phyloP scores from a whole-genome alignment of 53 echinoderm and acorn worm species.

The Hippasteria phrygiana region DNA sequence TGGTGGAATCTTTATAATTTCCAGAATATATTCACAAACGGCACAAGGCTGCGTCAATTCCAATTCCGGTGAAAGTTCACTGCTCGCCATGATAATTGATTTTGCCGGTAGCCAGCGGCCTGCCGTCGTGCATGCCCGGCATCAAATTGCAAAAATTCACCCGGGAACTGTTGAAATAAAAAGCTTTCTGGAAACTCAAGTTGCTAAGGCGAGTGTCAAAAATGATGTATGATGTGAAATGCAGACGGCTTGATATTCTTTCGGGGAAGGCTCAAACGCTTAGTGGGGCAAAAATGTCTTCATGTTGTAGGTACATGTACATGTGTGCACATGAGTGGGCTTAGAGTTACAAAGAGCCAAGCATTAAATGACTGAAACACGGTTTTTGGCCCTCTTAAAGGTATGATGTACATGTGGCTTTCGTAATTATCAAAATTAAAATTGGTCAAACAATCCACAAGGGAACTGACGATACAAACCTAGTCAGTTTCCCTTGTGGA shows the following conservation, averaged over 20 bases:
- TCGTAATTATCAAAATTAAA: too few species aligned
- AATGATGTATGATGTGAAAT: neutral
- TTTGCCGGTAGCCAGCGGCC: constrained; percentile 31
- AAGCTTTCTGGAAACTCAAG: neutral
- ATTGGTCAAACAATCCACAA: too few species aligned
- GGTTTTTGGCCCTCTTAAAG: neutral
- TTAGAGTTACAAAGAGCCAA: neutral
- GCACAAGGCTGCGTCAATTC: neutral
- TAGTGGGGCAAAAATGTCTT: too few species aligned
- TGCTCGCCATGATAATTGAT: constrained; percentile 36
- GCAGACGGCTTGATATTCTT: neutral
- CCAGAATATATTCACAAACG: neutral
- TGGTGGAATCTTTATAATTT: neutral
- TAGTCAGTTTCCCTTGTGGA: too few species aligned
- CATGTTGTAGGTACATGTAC: neutral
- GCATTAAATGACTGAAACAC: neutral
- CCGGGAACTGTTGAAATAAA: neutral
- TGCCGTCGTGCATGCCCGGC: neutral
- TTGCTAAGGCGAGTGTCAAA: neutral
- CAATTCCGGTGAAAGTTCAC: constrained; percentile 29
- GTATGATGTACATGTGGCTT: neutral
- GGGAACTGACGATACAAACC: too few species aligned
- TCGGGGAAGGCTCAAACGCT: too few species aligned
- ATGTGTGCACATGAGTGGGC: neutral
- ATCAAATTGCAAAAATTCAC: constrained; percentile 12